Base-by-base conservation (phyloP, 2,888 invertebrate genomes). In the Pelosia muscerda region DNA sequence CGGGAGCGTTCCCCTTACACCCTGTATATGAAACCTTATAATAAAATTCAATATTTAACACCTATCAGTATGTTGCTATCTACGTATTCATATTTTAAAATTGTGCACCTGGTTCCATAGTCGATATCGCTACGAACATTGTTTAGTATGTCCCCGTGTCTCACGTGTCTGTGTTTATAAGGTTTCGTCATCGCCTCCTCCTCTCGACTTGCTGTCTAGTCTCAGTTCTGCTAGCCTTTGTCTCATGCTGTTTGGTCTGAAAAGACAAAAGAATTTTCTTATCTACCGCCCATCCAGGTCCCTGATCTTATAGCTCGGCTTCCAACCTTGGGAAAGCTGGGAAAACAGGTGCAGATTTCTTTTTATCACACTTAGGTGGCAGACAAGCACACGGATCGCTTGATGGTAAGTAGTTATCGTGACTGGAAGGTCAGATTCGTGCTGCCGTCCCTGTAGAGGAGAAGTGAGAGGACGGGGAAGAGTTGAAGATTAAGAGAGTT, bases 161-260 rank as follows among this genome's bases (percentile, higher is more conserved):
- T 64, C 70, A n/a, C n/a, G n/a, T n/a, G n/a, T n/a, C n/a, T n/a
- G n/a, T n/a, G n/a, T n/a, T 89, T 89, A 90, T 77, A 88, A 78
- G 3, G 88, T 88, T 69, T 91, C 92, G 57, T 93, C 93, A 53
- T 92, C 92, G 62, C 92, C 93, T 63, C 93, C 92, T 5, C 93
- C 92, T 73, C 93, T 86, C 8, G 93, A 92, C 72, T 93, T 94
- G 86, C 90, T 93, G 81, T 94, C 93, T 73, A 93, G 82, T 76
- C 93, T 87, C 68, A 94, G 78, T 73, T 94, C 94, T 62, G 93
- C 94, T 72, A 94, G 81, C 76, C 92, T 88, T 80, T 94, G 94
- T 57, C 90, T 86, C 74, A 93, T 92, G 76, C 94, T 94, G 80
- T 92, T 94, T 75, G 92, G 93, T 78, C 94, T 93, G 85, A 55